Conservation (phyloP, 2,797 vertebrate species). For the Distichodus sexfasciatus region DNA sequence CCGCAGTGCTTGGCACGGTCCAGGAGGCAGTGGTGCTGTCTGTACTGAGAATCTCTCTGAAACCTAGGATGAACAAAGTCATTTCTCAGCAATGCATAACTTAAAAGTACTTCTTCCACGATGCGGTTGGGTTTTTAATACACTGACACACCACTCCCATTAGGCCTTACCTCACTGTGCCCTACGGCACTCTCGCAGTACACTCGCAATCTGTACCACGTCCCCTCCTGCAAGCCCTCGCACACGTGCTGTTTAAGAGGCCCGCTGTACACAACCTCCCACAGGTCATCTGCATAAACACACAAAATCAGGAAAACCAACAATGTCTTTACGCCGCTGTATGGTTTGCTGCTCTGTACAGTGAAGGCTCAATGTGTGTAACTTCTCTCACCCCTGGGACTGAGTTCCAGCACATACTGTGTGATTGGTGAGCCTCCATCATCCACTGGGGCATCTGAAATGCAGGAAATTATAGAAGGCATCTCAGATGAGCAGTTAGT, state of each 20-base stretch:
- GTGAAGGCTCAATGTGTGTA: neutral
- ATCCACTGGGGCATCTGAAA: slow-evolving; percentile 74
- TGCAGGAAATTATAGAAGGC: neutral
- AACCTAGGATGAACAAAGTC: slow-evolving; percentile 53
- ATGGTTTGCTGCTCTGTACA: neutral
- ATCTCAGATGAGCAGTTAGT: neutral
- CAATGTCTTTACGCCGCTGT: neutral
- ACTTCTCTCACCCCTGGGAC: slow-evolving; percentile 63
- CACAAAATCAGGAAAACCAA: neutral
- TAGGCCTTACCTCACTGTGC: slow-evolving; percentile 71
- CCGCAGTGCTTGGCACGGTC: slow-evolving; percentile 53
- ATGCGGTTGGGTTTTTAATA: no score
- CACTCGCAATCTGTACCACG: slow-evolving; percentile 70
- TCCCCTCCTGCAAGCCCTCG: slow-evolving; percentile 70
- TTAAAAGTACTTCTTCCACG: neutral
- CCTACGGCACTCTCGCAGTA: slow-evolving; percentile 69
- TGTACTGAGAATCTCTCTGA: slow-evolving; percentile 71
- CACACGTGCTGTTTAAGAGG: slow-evolving; percentile 67
- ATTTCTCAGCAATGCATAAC: neutral
- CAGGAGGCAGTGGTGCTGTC: slow-evolving; percentile 67
- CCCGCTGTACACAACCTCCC: slow-evolving; percentile 70
- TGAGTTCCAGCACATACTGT: slow-evolving; percentile 72
- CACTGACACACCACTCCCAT: no score
- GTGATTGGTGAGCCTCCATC: slow-evolving; percentile 72
- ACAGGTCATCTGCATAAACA: slow-evolving; percentile 56